Conservation (phyloP, 2,113 vertebrate genomes). For the Rallus limicola region DNA sequence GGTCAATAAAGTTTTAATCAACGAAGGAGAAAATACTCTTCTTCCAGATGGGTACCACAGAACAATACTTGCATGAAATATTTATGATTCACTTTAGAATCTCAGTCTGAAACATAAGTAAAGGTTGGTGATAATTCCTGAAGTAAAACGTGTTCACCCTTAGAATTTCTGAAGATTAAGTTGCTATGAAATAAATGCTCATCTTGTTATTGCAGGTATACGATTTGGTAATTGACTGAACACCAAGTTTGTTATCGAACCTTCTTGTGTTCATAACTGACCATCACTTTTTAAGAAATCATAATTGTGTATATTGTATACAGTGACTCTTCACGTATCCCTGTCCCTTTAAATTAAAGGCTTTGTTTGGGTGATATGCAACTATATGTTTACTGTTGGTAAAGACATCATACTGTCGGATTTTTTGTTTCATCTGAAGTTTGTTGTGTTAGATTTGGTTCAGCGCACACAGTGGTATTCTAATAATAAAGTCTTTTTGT, state of each 20-base stretch:
- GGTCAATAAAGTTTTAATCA: constrained; percentile 73
- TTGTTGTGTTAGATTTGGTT: neutral
- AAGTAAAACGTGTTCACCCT: neutral
- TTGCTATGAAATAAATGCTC: neutral
- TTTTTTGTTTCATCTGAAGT: neutral
- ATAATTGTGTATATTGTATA: neutral
- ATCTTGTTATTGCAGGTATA: neutral
- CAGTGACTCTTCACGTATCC: neutral
- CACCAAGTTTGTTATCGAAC: neutral
- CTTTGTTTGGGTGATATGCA: neutral
- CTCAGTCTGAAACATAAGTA: constrained; percentile 1
- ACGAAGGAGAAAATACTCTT: constrained; percentile 40
- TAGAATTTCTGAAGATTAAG: neutral
- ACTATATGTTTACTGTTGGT: neutral
- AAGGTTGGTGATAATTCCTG: constrained; percentile 8
- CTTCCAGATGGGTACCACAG: constrained; percentile 58
- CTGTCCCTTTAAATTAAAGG: neutral
- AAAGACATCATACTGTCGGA: neutral
- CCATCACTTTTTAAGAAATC: neutral
- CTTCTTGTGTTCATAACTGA: neutral
- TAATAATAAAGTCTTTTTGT: neutral
- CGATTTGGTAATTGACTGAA: neutral
- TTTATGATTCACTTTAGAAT: constrained; percentile 41
- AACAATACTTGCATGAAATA: constrained; percentile 43
- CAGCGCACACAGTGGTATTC: neutral